These are phyloP conservation scores for Diarsia dahlii DNA, from an alignment of 2,888 invertebrate species.

Conservation along the genomic window DNA sequence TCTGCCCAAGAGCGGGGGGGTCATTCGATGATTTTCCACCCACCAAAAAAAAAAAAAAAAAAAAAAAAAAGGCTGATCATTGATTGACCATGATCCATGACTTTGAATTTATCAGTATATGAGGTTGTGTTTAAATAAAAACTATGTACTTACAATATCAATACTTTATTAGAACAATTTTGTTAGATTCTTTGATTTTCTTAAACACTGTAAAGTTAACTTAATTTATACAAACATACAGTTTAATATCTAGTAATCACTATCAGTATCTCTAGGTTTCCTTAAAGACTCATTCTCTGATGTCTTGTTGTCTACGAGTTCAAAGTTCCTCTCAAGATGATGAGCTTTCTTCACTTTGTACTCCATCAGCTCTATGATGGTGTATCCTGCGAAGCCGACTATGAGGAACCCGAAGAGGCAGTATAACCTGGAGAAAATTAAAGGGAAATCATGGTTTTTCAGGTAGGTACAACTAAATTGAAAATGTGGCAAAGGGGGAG, in stretches of 20 bases:
- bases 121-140: too few relatives aligned
- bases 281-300: conserved; percentile 72
- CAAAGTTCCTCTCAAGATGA: conserved; percentile 84
- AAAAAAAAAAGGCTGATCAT: too few relatives aligned
- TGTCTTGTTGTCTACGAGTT: conserved; percentile 78
- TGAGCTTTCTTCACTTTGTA: conserved; percentile 83
- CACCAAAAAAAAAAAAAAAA: too few relatives aligned
- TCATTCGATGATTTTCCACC: too few relatives aligned
- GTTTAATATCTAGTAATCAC: conserved; percentile 27
- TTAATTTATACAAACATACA: not conserved
- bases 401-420: conserved; percentile 92
- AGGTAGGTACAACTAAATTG: too few relatives aligned
- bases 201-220: not conserved
- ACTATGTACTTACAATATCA: not conserved
- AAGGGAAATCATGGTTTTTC: too few relatives aligned
- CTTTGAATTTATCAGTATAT: too few relatives aligned
- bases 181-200: not conserved
- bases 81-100: too few relatives aligned
- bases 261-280: conserved; percentile 29
- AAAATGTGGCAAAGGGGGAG: too few relatives aligned
- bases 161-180: not conserved
- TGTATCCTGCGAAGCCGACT: conserved; percentile 94
- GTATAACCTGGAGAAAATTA: conserved; percentile 90
- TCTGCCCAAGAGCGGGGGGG: too few relatives aligned
- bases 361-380: conserved; percentile 92